Base-by-base conservation (phyloP, 1,140 invertebrate genomes). In the Drosophila orosa region DNA sequence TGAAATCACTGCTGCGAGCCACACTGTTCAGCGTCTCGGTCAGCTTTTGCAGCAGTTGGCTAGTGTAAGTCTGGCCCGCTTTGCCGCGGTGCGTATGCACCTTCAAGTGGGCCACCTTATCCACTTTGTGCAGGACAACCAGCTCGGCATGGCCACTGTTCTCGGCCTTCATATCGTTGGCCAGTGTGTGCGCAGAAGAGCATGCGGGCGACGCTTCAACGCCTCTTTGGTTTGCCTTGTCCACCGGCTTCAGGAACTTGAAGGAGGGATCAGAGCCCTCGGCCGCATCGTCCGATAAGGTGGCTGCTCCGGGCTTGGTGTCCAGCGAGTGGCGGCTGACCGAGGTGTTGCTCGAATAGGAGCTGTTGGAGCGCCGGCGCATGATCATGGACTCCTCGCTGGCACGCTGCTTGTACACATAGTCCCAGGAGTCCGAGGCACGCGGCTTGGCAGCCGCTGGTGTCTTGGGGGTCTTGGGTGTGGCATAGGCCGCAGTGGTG, bases 361-460 rank as follows among this genome's bases (percentile, higher is more conserved):
- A 96, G 89, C 96, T 96, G 56, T 96, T 96, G 0, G 96, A 97
- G 82, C 96, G 96, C 48, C 96, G 93, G 40, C 96, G 93, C 76
- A 97, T 95, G 33, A 97, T 96, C 77, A 96, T 94, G 1, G 96
- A 96, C 42, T 95, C 96, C 76, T 96, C 95, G 31, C 95, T 82
- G 24, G 83, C 95, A 3, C 94, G 92, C 54, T 91, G 76, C 92
- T 93, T 63, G 93, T 93, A 94, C 91, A 93, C 93, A 79, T 95
- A 94, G 74, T 94, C 94, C 48, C 92, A 92, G 5, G 93, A 92
- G 31, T 93, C 92, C 7, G 94, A 93, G 33, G 93, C 90, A 27
- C 94, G 85, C 61, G 92, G 80, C 85, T 93, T 83, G 29, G 33
- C 19, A 3, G 15, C 19, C 3, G n/a, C n/a, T n/a, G n/a, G n/a